Conservation (phyloP, 2,888 invertebrate genomes). For the Pemphredon lugubris region DNA sequence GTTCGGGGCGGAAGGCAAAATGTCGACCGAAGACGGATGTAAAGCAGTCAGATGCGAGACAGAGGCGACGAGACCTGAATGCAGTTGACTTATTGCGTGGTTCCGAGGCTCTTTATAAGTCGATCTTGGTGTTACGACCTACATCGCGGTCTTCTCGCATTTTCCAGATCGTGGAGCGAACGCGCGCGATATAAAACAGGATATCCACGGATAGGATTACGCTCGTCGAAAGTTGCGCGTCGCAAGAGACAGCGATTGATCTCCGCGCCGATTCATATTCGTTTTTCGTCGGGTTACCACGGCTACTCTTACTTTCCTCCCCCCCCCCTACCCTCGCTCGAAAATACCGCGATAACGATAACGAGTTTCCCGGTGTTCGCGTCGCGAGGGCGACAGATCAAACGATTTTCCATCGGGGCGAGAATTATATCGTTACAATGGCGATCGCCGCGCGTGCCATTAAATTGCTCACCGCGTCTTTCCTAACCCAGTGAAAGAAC, state of each 20-base stretch:
- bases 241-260: neutral
- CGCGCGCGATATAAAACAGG: conserved; percentile 10
- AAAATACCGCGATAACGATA: too few relatives aligned
- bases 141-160: conserved; percentile 33
- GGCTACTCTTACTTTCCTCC: conserved; percentile 35
- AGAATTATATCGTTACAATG: too few relatives aligned
- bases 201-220: neutral
- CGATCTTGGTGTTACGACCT: conserved; percentile 47
- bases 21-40: conserved; percentile 40
- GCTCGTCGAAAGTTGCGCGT: neutral
- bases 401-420: too few relatives aligned
- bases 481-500: conserved; percentile 27
- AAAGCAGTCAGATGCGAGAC: conserved; percentile 28
- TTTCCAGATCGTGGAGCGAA: conserved; percentile 39
- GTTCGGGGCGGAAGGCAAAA: conserved; percentile 18
- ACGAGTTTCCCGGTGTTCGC: too few relatives aligned
- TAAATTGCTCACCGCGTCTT: neutral
- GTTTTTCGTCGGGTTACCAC: neutral
- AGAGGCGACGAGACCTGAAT: conserved; percentile 47
- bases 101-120: conserved; percentile 45
- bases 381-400: too few relatives aligned
- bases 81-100: conserved; percentile 51
- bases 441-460: too few relatives aligned
- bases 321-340: neutral
- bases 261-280: conserved; percentile 2